phyloP scores from a whole-genome alignment of 2,888 invertebrate genomes.

The Rhimphoctona megacephalus region DNA sequence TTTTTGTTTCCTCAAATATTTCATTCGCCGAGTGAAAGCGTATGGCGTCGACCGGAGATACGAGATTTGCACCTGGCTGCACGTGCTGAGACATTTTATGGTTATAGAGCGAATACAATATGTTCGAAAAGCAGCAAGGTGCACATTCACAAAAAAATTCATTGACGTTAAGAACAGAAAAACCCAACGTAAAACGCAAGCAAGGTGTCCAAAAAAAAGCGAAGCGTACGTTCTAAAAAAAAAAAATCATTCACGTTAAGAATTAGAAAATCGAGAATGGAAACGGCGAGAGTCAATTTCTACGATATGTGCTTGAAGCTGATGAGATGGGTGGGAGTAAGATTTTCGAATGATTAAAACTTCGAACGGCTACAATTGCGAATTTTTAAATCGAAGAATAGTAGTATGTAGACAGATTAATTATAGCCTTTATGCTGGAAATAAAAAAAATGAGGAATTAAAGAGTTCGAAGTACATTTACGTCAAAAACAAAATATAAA shows the following conservation, averaged over 20 bases:
- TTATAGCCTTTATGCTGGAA: too few species aligned
- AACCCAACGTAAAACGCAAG: neutral
- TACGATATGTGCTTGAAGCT: constrained; percentile 1
- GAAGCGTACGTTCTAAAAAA: neutral
- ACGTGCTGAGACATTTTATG: constrained; percentile 39
- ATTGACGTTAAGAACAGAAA: neutral
- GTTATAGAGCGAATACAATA: neutral
- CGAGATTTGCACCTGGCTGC: constrained; percentile 59
- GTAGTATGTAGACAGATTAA: too few species aligned
- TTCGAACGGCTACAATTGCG: too few species aligned
- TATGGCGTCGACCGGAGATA: constrained; percentile 55
- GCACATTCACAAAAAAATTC: neutral
- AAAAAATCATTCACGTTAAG: neutral
- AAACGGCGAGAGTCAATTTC: constrained; percentile 23
- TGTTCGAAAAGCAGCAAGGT: neutral
- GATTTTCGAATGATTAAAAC: too few species aligned
- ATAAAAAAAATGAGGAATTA: too few species aligned
- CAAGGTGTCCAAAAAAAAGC: neutral
- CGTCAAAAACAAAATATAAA: too few species aligned
- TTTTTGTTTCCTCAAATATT: constrained; percentile 28
- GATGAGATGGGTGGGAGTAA: too few species aligned
- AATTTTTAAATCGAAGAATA: too few species aligned
- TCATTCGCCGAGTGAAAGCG: constrained; percentile 62
- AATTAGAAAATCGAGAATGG: constrained; percentile 9
- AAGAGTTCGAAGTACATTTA: too few species aligned